phyloP scores from a whole-genome alignment of 2,113 vertebrate species.

The Halcyon malimbica region DNA sequence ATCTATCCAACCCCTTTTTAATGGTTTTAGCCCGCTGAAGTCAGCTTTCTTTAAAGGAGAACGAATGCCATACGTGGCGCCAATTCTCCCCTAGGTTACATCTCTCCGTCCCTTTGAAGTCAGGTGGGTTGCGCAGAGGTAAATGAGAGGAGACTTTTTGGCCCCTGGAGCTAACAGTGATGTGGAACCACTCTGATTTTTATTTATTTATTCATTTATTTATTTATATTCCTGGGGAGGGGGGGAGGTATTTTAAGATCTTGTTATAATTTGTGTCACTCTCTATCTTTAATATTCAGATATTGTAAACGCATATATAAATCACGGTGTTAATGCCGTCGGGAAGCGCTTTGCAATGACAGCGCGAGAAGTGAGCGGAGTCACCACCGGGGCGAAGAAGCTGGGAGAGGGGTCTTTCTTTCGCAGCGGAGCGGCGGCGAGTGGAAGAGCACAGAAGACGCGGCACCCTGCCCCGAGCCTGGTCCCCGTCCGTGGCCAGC shows the following conservation, averaged over 20 bases:
- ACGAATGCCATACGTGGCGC: background rate
- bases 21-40: background rate
- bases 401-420: background rate
- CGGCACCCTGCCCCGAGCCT: background rate
- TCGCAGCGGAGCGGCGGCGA: background rate
- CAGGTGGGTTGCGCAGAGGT: background rate
- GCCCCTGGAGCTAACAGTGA: background rate
- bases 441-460: background rate
- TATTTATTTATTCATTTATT: background rate
- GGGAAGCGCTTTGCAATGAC: background rate
- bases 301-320: background rate
- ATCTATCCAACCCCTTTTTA: background rate
- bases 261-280: background rate
- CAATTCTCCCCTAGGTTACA: slow-evolving; percentile 31
- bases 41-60: background rate
- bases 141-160: background rate
- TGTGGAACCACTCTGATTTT: background rate
- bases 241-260: background rate
- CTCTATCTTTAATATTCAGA: background rate
- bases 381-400: background rate
- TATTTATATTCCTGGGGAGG: background rate
- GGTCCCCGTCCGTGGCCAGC: background rate
- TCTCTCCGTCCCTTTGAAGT: slow-evolving; percentile 36
- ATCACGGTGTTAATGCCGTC: background rate
- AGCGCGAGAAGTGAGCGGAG: background rate